Evolutionary conservation across 2,113 vertebrate species (phyloP).

Genomic region (Neodon shergylaensis): DNA sequence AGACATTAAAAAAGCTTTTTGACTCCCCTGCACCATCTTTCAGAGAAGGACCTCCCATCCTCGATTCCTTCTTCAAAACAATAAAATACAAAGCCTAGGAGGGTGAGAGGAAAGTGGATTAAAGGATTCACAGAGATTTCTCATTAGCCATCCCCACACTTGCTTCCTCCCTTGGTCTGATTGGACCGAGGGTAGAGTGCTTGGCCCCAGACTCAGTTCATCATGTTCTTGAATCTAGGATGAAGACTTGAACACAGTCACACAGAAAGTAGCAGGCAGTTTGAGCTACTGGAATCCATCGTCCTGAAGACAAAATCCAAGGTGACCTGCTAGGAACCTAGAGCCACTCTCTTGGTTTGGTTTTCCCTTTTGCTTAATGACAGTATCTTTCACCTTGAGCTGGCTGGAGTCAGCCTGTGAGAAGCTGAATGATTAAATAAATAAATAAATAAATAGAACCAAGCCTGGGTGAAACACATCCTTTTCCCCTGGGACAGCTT

Average conservation of each 20-base stretch:
- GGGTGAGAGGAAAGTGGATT: not conserved
- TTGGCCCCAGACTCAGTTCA: not conserved
- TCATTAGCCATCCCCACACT: not conserved
- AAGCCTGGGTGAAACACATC: not conserved
- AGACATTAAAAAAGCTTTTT: not conserved
- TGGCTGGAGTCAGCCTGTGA: conserved; percentile 10
- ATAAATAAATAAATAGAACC: too few species aligned
- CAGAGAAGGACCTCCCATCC: not conserved
- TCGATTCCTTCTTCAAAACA: not conserved
- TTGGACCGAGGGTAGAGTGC: not conserved
- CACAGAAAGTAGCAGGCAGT: not conserved
- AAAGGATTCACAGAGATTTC: not conserved
- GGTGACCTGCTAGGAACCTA: not conserved
- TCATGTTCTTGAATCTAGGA: not conserved
- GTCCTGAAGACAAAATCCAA: not conserved
- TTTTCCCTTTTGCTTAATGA: not conserved
- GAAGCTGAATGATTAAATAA: not conserved
- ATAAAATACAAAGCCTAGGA: not conserved
- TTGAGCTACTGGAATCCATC: not conserved
- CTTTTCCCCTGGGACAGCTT: too few species aligned
- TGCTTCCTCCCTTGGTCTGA: not conserved
- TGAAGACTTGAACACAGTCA: not conserved
- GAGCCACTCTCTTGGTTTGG: not conserved
- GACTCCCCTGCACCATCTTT: not conserved
- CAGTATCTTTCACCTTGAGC: not conserved